Evolutionary conservation across 2,888 invertebrate species (phyloP), one percentile per base, ranked within the genome.

Genomic region (Schizotus pectinicornis): DNA sequence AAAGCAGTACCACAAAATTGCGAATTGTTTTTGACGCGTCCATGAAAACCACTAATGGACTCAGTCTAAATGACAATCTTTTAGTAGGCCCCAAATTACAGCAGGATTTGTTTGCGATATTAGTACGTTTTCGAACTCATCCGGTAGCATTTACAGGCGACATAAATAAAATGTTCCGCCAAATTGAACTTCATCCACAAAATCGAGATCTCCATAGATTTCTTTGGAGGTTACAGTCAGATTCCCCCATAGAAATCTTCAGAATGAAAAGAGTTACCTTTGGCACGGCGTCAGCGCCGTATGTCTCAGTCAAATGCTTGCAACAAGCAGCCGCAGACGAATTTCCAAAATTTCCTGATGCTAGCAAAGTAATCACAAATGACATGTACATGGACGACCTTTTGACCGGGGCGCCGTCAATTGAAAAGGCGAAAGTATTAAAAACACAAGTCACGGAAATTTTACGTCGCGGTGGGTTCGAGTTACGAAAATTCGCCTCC

Each of bases 321-420:
- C 31, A 7, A 34, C 55, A 50, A 49, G 43, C 53, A 34, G 57
- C 53, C 1, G 35, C 37, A 3, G 43, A 59, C 12, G 22, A 36
- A 7, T 5, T 8, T n/a, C 5, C 1, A 8, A 9, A 37, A 30
- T 48, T 31, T 33, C 52, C 53, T n/a, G 1, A n/a, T n/a, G 51
- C 49, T 1, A 33, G 46, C 22, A 6, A 22, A 31, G 35, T 35
- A 7, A 49, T 55, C 8, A 31, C 11, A 2, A 51, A 33, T 11
- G 33, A 53, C 22, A 56, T 62, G n/a, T 62, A 59, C 34, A 37
- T 61, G n/a, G 62, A 64, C 35, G 61, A 59, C 11, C 8, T 59
- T 0, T 12, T 61, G 14, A 37, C 54, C 2, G 59, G 58, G n/a
- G 12, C 38, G 0, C 42, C 62, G 13, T 39, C 55, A 5, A 7